Conservation (phyloP, 35 echinoderm and acorn worm genomes). For the Eucidaris tribuloides region DNA sequence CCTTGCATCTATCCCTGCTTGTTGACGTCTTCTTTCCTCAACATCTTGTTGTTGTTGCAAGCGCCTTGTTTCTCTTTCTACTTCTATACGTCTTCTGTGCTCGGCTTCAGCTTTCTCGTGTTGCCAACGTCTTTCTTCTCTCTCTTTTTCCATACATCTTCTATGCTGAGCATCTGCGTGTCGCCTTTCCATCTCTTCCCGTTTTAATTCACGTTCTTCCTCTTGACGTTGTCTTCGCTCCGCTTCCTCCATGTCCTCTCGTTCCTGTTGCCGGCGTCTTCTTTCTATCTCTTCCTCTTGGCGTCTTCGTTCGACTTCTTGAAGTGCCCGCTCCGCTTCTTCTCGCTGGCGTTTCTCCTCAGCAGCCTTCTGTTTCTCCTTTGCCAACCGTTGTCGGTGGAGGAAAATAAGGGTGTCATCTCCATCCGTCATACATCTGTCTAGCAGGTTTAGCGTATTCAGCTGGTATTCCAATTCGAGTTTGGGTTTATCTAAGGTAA, state of each 20-base stretch:
- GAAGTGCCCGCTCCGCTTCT: not conserved
- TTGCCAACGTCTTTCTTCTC: not conserved
- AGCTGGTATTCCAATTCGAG: not conserved
- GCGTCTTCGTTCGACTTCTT: not conserved
- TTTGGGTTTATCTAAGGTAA: not conserved
- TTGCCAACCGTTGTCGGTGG: not conserved
- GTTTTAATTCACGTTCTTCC: not conserved
- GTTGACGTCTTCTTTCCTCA: too few relatives aligned
- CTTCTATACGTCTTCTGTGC: too few relatives aligned
- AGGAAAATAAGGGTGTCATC: not conserved
- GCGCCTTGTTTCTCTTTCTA: too few relatives aligned
- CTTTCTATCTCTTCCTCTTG: not conserved
- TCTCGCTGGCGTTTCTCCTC: not conserved
- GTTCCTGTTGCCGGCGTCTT: not conserved
- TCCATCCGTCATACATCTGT: constrained; percentile 13
- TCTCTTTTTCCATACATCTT: not conserved
- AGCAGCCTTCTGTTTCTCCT: not conserved
- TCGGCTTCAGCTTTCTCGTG: not conserved
- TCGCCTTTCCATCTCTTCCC: not conserved
- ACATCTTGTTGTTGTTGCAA: too few relatives aligned
- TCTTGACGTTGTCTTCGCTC: not conserved
- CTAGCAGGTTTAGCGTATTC: not conserved
- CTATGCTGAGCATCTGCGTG: not conserved
- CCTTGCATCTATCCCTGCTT: too few relatives aligned
- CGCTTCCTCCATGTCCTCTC: not conserved